phyloP scores from a whole-genome alignment of 2,888 invertebrate species.

The Drosophila leonis region DNA sequence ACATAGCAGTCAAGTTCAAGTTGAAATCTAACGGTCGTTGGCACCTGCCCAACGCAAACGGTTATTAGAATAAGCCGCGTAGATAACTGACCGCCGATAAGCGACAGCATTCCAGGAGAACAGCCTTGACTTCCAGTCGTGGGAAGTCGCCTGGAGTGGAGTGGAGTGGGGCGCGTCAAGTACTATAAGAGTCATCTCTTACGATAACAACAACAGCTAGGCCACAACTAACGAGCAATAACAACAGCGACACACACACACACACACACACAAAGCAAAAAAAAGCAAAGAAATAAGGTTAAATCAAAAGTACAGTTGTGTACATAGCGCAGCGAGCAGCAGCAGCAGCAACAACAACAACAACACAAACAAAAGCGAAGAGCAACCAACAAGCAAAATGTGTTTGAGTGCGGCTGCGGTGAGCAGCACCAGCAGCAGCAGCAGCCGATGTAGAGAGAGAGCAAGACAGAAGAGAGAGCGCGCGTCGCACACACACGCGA shows the following conservation, averaged over 20 bases:
- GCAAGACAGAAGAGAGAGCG: conserved; percentile 61
- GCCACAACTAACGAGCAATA: conserved; percentile 46
- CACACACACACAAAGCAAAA: conserved; percentile 60
- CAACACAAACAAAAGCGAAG: conserved; percentile 77
- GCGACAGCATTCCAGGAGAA: conserved; percentile 17
- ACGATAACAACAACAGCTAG: conserved; percentile 36
- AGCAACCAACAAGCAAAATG: conserved; percentile 76
- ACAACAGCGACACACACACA: conserved; percentile 39
- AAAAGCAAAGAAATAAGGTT: conserved; percentile 81
- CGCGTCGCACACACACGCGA: conserved; percentile 75
- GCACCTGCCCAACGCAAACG: conserved; percentile 38
- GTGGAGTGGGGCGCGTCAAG: conserved; percentile 15
- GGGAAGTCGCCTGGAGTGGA: conserved; percentile 7
- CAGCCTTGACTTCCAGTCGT: conserved; percentile 29
- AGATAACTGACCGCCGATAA: conserved; percentile 44
- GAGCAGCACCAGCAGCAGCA: conserved; percentile 52
- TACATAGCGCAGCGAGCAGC: conserved; percentile 79
- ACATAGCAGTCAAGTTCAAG: conserved; percentile 44
- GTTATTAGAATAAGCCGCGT: conserved; percentile 11
- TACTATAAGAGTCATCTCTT: conserved; percentile 49
- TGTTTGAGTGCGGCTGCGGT: conserved; percentile 76
- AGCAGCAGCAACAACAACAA: conserved; percentile 64
- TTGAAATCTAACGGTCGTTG: conserved; percentile 49
- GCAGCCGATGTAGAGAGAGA: conserved; percentile 47
- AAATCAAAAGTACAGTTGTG: conserved; percentile 84